Base-by-base conservation (phyloP, 2,113 vertebrate species). In the Oxyura jamaicensis region DNA sequence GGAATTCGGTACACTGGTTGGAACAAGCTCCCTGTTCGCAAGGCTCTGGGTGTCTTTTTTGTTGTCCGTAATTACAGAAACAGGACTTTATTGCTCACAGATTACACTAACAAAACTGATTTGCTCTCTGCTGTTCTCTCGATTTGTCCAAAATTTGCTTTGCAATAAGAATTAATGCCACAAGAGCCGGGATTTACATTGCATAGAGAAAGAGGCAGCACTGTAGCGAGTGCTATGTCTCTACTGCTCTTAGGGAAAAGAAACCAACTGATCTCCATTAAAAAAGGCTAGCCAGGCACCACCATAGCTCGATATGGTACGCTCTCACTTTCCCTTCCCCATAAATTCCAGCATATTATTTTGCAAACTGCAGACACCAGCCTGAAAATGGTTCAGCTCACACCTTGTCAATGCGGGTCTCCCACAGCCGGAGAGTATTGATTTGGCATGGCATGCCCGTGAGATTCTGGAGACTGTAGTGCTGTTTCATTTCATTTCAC, bases 1-100 rank as follows among this genome's bases (percentile, higher is more conserved):
- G 86, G 77, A 88, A 96, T 88, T 95, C 78, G 86, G 87, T 89
- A 78, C 85, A 55, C 82, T 35, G 44, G 21, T 76, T 88, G 87
- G 72, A 92, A 77, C 0, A 0, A 88, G 68, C 85, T 91, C 89
- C 55, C 63, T 1, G 0, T 86, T 80, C 11, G 11, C 58, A 53
- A 66, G 44, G 59, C 74, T 39, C 41, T 52, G 62, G 29, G 25
- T 84, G 91, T 86, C 59, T 35, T 89, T 90, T 85, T 84, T 50
- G 84, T 95, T 91, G 74, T 85, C 69, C 28, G 0, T 55, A 35
- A 69, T 87, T 87, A 75, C 69, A 55, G 87, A 80, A 83, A 50
- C 69, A 53, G n/a, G 53, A 28, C 56, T 92, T 95, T 85, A 91
- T 92, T 93, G 78, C 90, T 92, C n/a, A 35, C 55, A 68, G 50